Evolutionary conservation across 2,113 vertebrate species (phyloP).

Genomic region (Polyodon spathula): DNA sequence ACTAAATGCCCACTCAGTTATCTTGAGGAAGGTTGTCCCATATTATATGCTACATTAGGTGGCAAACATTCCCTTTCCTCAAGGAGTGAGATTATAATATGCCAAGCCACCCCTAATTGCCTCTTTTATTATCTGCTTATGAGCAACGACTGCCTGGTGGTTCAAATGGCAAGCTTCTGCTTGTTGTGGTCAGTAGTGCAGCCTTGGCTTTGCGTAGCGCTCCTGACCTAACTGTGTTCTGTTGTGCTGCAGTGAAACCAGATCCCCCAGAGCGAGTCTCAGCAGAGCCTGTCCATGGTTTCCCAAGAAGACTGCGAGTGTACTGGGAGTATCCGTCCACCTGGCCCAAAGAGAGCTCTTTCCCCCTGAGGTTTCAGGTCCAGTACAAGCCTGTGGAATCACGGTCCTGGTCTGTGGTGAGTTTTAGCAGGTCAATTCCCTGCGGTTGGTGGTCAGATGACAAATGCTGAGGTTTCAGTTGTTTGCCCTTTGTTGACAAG

Average conservation of each 20-base stretch:
- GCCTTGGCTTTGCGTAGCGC: neutral
- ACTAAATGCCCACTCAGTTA: too few relatives aligned
- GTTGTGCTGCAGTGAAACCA: slow-evolving; percentile 48
- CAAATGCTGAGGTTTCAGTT: neutral
- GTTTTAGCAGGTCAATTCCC: neutral
- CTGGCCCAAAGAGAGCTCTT: slow-evolving; percentile 36
- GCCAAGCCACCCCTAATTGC: too few relatives aligned
- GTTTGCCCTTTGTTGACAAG: neutral
- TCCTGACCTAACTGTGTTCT: neutral
- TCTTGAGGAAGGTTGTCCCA: too few relatives aligned
- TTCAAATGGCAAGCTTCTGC: slow-evolving; percentile 1
- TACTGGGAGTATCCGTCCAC: slow-evolving; percentile 45
- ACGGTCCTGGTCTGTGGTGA: slow-evolving; percentile 50
- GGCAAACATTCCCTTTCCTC: too few relatives aligned
- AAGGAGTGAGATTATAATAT: too few relatives aligned
- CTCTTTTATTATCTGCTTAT: too few relatives aligned
- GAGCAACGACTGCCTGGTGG: too few relatives aligned
- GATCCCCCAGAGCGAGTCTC: slow-evolving; percentile 43
- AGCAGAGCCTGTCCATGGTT: slow-evolving; percentile 25
- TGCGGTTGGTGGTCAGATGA: slow-evolving; percentile 5
- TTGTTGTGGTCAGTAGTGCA: neutral
- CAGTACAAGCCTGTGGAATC: slow-evolving; percentile 52
- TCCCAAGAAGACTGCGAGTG: slow-evolving; percentile 38
- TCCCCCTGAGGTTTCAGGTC: slow-evolving; percentile 48
- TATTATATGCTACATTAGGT: too few relatives aligned